Evolutionary conservation across 2,888 invertebrate genomes (phyloP).

Genomic region (Meghimatium bilineatum): DNA sequence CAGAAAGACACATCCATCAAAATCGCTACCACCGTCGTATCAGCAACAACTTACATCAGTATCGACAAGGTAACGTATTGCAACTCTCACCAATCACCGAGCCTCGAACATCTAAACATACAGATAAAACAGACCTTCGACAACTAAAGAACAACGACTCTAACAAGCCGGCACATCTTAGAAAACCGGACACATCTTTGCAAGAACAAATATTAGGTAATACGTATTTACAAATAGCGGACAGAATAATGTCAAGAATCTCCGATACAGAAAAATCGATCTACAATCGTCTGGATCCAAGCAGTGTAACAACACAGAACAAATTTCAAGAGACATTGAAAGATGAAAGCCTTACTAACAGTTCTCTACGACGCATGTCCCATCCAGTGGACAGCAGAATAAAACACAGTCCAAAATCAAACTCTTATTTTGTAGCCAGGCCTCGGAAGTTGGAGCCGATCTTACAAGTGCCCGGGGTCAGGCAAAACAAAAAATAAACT

Average conservation of each 20-base stretch:
- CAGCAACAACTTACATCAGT: neutral
- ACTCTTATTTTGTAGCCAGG: neutral
- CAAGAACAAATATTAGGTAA: neutral
- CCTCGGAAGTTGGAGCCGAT: constrained; percentile 40
- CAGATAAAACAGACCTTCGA: neutral
- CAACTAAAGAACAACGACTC: neutral
- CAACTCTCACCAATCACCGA: neutral
- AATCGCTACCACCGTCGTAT: neutral
- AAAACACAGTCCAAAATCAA: neutral
- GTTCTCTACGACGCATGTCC: constrained; percentile 30
- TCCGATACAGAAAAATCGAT: constrained; percentile 28
- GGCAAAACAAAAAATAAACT: neutral
- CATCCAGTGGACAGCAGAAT: constrained; percentile 19
- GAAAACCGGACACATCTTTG: neutral
- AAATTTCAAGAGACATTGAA: neutral
- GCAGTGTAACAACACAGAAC: neutral
- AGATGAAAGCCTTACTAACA: neutral
- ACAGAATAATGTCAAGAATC: constrained; percentile 31
- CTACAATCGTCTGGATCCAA: neutral
- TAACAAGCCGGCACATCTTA: neutral
- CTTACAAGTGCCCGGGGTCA: neutral
- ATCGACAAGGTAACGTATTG: neutral
- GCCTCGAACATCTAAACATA: neutral
- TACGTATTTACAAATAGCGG: constrained; percentile 29
- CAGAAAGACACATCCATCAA: constrained; percentile 8